These are phyloP conservation scores for Ormyrus pomaceus DNA, from an alignment of 2,888 invertebrate genomes.

Conservation along the genomic window DNA sequence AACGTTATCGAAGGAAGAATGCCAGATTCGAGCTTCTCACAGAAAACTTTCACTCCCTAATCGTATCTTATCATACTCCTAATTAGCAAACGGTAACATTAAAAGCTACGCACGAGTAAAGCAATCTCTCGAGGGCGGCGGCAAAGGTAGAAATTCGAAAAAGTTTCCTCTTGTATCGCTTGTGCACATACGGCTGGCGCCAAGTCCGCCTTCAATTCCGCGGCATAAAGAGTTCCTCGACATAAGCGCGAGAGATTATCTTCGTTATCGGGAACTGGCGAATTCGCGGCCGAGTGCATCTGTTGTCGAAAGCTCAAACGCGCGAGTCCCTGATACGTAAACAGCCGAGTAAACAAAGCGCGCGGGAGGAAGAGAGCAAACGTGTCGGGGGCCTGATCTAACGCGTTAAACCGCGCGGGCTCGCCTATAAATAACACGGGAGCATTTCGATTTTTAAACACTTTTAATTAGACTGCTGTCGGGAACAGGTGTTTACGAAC, in stretches of 20 bases:
- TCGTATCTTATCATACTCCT: too few relatives aligned
- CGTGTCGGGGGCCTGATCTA: not conserved
- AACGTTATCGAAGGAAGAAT: too few relatives aligned
- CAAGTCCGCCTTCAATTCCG: not conserved
- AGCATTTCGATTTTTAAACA: not conserved
- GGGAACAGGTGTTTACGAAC: too few relatives aligned
- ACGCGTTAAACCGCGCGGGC: conserved; percentile 2
- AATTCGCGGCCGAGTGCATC: not conserved
- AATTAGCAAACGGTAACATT: too few relatives aligned
- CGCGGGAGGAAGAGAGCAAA: conserved; percentile 1
- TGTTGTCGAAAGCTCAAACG: not conserved
- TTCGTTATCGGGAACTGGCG: conserved; percentile 19
- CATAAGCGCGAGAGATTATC: conserved; percentile 9
- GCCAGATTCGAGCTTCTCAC: too few relatives aligned
- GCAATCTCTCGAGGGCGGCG: too few relatives aligned
- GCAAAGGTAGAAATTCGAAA: not conserved
- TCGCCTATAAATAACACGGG: conserved; percentile 37
- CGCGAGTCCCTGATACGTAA: not conserved
- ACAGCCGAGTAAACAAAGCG: not conserved
- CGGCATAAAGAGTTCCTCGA: not conserved
- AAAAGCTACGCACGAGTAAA: too few relatives aligned
- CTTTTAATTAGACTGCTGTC: too few relatives aligned
- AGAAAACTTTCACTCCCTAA: too few relatives aligned
- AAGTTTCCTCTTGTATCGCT: conserved; percentile 17
- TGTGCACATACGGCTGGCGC: conserved; percentile 21